Evolutionary conservation across 2,888 invertebrate species (phyloP).

Genomic region (Hydrotaea cyrtoneurina): DNA sequence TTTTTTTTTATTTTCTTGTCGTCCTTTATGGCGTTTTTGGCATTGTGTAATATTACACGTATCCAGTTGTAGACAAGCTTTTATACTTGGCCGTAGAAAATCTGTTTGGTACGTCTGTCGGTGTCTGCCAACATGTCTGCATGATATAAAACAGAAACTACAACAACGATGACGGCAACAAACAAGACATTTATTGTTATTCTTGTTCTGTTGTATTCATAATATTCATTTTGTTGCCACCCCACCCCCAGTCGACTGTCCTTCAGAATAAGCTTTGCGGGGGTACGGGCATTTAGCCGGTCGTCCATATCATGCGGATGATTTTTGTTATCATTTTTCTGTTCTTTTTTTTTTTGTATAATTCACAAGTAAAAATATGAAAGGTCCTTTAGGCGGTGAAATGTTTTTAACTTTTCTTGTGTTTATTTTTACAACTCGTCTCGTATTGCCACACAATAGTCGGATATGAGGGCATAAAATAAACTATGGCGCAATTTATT

Average conservation of each 20-base stretch:
- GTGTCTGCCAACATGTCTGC: constrained; percentile 55
- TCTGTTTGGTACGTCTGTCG: neutral
- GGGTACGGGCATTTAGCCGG: neutral
- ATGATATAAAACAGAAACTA: constrained; percentile 29
- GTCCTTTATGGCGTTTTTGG: neutral
- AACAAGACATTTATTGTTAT: constrained; percentile 4
- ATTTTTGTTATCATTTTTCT: neutral
- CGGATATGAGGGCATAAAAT: constrained; percentile 17
- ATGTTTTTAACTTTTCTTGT: constrained; percentile 30
- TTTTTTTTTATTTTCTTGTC: neutral
- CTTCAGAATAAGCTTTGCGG: neutral
- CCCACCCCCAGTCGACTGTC: neutral
- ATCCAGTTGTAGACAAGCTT: constrained; percentile 44
- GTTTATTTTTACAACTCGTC: constrained; percentile 29
- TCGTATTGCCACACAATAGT: neutral
- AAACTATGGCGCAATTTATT: neutral
- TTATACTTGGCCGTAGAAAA: constrained; percentile 13
- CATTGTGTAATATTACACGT: constrained; percentile 23
- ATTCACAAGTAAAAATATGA: constrained; percentile 27
- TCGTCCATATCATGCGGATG: neutral
- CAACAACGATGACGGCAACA: constrained; percentile 1
- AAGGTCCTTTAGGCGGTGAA: constrained; percentile 30
- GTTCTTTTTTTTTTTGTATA: neutral
- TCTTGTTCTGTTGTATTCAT: neutral
- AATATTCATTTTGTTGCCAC: neutral